A percentile compares a stretch with the other conserved stretches of the same genome.
Evolutionary conservation across 2,797 vertebrate species (phyloP).

Genomic region (Alosa sapidissima): DNA sequence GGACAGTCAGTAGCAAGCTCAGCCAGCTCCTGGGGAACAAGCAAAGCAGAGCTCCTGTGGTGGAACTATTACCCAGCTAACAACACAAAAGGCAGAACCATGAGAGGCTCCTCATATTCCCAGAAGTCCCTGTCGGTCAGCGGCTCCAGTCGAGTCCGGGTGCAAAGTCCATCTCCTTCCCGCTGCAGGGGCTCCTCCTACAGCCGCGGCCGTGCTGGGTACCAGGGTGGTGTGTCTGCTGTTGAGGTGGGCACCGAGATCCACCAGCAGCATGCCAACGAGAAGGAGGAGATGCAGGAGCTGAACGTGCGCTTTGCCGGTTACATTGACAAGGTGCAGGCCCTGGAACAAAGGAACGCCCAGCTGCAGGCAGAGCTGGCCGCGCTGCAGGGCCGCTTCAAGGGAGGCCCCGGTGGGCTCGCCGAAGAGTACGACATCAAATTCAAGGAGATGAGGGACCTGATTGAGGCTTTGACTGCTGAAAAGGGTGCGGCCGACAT

Average conservation of each 20-base stretch:
- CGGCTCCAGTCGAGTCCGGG: conserved; percentile 52
- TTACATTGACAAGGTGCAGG: conserved; percentile 76
- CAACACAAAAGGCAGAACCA: conserved; percentile 31
- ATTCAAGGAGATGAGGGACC: conserved; percentile 78
- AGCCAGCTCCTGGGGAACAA: conserved; percentile 37
- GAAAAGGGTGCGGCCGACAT: conserved; percentile 80
- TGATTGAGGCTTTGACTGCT: conserved; percentile 73
- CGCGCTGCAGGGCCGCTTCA: conserved; percentile 65
- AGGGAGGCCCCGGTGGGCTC: conserved; percentile 69
- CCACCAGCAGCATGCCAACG: conserved; percentile 72
- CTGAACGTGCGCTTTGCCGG: conserved; percentile 75
- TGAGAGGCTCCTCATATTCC: conserved; percentile 52
- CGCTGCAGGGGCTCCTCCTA: conserved; percentile 66
- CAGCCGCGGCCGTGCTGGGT: conserved; percentile 64
- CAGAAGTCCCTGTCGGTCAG: conserved; percentile 60
- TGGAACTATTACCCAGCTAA: conserved; percentile 25
- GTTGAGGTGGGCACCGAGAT: conserved; percentile 68
- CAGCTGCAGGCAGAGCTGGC: conserved; percentile 62
- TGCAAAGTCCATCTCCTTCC: conserved; percentile 72
- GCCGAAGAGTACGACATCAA: conserved; percentile 76
- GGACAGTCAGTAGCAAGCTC: conserved; percentile 49
- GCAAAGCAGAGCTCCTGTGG: conserved; percentile 31
- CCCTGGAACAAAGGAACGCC: conserved; percentile 69
- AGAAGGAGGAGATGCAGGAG: conserved; percentile 82
- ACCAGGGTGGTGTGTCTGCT: conserved; percentile 45